Base-by-base conservation (phyloP, 2,888 invertebrate species). In the Lucinisca nassula region DNA sequence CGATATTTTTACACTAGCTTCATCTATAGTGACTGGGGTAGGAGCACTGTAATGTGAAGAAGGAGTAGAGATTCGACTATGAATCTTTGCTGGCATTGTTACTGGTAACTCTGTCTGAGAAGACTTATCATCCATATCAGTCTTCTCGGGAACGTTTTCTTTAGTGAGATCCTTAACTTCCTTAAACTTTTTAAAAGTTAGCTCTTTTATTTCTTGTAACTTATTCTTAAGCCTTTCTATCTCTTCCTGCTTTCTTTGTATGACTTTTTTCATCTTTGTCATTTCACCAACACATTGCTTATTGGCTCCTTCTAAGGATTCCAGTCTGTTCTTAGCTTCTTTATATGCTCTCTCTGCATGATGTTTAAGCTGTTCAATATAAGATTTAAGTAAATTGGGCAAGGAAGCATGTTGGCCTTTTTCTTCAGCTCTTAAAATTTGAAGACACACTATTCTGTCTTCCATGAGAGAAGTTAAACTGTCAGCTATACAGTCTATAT, bases 361-460 rank as follows among this genome's bases (percentile, higher is more conserved):
- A 58, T 89, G 87, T 58, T 90, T 89, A 2, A 90, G 61, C 21
- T 88, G 76, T 49, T 89, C 89, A 14, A 89, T 87, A 61, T 88
- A 89, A 30, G 87, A 55, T 61, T 89, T 87, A 0, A 88, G 84
- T 4, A 91, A 40, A 72, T 76, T 87, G 17, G 82, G 88, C 32
- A 85, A 70, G 76, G 67, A 81, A 2, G 78, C 84, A 30, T 80
- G 83, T 10, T 78, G 79, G 14, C 82, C 81, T 55, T 89, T 87
- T 35, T 88, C 90, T 21, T 89, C 89, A 14, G 87, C 84, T 32
- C 90, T 74, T 55, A 95, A 76, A 1, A 94, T 80, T n/a, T 92
- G 88, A 17, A 93, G 82, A 90, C 94, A 94, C 67, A 92, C 87
- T 17, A 92, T 85, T 21, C 93, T 79, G 58, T 94, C 94, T 40